phyloP scores from a whole-genome alignment of 2,797 vertebrate species.

The Diceros bicornis region DNA sequence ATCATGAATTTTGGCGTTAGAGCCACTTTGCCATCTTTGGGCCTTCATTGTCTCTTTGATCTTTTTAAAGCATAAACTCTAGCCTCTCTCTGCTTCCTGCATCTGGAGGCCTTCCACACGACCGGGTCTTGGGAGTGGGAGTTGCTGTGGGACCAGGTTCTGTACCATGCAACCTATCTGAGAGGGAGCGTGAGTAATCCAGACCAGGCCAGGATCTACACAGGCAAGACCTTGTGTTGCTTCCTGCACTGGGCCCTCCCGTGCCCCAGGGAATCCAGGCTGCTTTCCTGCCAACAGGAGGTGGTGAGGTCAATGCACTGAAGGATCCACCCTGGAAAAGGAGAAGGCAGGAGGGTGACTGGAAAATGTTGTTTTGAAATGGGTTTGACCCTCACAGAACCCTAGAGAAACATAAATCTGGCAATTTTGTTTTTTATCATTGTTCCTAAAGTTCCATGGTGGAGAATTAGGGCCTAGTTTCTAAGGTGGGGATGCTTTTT shows the following conservation, averaged over 20 bases:
- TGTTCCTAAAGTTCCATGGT: slow-evolving; percentile 2
- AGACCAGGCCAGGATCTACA: neutral
- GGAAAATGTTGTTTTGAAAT: slow-evolving; percentile 26
- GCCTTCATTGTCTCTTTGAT: neutral
- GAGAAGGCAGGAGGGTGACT: neutral
- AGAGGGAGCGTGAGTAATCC: neutral
- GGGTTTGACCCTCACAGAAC: neutral
- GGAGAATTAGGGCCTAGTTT: slow-evolving; percentile 31
- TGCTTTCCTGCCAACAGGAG: neutral
- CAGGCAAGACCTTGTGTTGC: neutral
- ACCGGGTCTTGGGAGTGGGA: neutral
- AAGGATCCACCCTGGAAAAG: slow-evolving; percentile 37
- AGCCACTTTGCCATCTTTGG: neutral
- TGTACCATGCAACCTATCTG: neutral
- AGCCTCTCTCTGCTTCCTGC: neutral
- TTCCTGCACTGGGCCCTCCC: neutral
- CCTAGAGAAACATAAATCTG: slow-evolving; percentile 44
- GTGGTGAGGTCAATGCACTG: neutral
- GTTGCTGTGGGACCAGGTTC: neutral
- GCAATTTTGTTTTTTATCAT: slow-evolving; percentile 27
- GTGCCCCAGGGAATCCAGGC: neutral
- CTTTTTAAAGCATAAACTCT: slow-evolving; percentile 17
- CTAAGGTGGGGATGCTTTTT: slow-evolving; percentile 36
- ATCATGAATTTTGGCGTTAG: neutral
- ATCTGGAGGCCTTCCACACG: neutral